A percentile compares a stretch with the other conserved stretches of the same genome.
These are phyloP conservation scores for Clarias batrachus DNA, from an alignment of 2,113 vertebrate species.

Conservation along the genomic window DNA sequence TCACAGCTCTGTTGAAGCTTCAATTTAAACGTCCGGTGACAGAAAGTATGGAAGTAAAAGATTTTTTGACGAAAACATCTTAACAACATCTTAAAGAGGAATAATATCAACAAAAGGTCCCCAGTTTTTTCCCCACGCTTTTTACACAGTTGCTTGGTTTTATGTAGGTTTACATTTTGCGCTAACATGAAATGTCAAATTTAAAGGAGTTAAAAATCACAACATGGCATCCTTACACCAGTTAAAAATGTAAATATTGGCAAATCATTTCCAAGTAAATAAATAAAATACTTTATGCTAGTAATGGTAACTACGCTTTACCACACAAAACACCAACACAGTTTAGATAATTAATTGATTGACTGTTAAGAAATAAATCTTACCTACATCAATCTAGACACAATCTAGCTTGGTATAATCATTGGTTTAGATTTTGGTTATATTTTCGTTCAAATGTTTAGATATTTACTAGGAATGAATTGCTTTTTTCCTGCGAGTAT, in stretches of 20 bases:
- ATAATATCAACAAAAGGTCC: neutral
- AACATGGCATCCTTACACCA: neutral
- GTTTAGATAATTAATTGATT: neutral
- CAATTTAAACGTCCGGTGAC: neutral
- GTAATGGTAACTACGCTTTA: neutral
- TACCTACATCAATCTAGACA: neutral
- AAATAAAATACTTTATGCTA: neutral
- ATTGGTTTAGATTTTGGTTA: neutral
- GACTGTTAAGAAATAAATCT: neutral
- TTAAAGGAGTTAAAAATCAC: neutral
- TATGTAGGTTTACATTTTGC: neutral
- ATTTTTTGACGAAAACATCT: too few relatives aligned
- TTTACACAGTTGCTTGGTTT: neutral
- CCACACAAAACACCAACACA: neutral
- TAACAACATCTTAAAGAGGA: neutral
- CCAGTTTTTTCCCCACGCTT: neutral
- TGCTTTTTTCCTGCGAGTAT: neutral
- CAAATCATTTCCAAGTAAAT: neutral
- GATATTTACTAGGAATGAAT: neutral
- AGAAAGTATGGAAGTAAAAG: neutral
- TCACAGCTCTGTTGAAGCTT: neutral
- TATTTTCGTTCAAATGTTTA: neutral
- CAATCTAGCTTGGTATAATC: neutral
- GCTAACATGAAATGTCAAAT: neutral
- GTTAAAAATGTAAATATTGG: neutral